A percentile compares a stretch with the other conserved stretches of the same genome.
phyloP scores from a whole-genome alignment of 2,888 invertebrate species.

The Dynastes tityus region DNA sequence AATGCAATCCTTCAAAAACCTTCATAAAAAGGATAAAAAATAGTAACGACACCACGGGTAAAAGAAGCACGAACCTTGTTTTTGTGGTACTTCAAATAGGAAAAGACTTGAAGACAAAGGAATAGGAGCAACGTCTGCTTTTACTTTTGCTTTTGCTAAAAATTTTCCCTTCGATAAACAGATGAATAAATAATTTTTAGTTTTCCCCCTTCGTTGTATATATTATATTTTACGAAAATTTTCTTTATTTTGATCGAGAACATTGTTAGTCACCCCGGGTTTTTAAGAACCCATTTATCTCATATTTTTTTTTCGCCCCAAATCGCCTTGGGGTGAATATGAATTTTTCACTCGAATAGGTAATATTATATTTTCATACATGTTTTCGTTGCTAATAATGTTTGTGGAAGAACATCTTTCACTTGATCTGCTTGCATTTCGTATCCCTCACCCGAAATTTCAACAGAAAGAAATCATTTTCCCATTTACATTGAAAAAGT shows the following conservation, averaged over 20 bases:
- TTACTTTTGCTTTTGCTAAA: no score
- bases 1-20: constrained; percentile 43
- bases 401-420: constrained; percentile 38
- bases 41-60: neutral
- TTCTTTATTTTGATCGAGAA: constrained; percentile 22
- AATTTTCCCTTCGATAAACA: neutral
- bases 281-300: constrained; percentile 23
- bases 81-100: neutral
- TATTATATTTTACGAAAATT: neutral
- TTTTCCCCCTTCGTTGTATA: neutral
- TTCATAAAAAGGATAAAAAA: constrained; percentile 22
- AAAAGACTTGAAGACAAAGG: neutral
- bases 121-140: neutral
- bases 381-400: constrained; percentile 47
- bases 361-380: constrained; percentile 49
- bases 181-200: neutral
- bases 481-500: constrained; percentile 11
- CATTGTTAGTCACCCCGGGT: constrained; percentile 23
- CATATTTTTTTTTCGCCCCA: constrained; percentile 3
- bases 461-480: constrained; percentile 21
- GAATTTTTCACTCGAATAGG: constrained; percentile 45
- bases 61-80: neutral
- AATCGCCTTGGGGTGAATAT: constrained; percentile 41
- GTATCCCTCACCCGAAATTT: constrained; percentile 19
- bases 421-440: constrained; percentile 39